Percentiles rank a stretch among this genome's conserved stretches.
phyloP scores from a whole-genome alignment of 2,888 invertebrate species.

The Drosophila mimetica region DNA sequence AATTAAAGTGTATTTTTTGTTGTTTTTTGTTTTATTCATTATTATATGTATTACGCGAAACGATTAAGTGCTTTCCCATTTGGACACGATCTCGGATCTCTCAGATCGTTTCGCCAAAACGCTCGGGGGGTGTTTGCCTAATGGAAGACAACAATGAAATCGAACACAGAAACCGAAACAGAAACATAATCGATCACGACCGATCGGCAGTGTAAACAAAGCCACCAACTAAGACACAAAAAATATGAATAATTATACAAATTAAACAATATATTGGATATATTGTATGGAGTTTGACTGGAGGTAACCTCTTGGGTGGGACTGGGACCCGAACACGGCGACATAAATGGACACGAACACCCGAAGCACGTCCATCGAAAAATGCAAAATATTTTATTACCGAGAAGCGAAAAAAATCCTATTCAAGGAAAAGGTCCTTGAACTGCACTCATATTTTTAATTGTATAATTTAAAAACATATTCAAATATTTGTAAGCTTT shows the following conservation, averaged over 20 bases:
- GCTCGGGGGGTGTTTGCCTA: conserved; percentile 12
- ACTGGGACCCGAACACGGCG: conserved; percentile 7
- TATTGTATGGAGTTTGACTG: conserved; percentile 5
- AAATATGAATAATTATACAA: conserved; percentile 36
- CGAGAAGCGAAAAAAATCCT: background rate
- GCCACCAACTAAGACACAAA: conserved; percentile 30
- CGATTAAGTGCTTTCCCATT: conserved; percentile 35
- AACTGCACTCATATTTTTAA: no score
- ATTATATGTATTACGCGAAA: conserved; percentile 6
- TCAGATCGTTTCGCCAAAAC: background rate
- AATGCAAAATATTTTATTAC: background rate
- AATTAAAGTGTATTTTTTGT: conserved; percentile 22
- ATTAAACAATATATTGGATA: conserved; percentile 20
- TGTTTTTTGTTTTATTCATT: no score
- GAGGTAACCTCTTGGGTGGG: conserved; percentile 29
- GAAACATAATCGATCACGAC: conserved; percentile 71
- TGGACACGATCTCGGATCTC: conserved; percentile 30
- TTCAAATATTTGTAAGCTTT: no score
- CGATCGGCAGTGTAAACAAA: conserved; percentile 60
- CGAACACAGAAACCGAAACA: conserved; percentile 15
- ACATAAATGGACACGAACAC: conserved; percentile 4
- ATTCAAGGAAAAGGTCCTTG: background rate
- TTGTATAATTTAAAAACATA: no score
- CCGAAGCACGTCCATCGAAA: background rate
- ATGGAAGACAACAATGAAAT: conserved; percentile 19